Evolutionary conservation across 37 sponge, comb jelly and placozoan species (phyloP).

Genomic region (Mnemiopsis leidyi): DNA sequence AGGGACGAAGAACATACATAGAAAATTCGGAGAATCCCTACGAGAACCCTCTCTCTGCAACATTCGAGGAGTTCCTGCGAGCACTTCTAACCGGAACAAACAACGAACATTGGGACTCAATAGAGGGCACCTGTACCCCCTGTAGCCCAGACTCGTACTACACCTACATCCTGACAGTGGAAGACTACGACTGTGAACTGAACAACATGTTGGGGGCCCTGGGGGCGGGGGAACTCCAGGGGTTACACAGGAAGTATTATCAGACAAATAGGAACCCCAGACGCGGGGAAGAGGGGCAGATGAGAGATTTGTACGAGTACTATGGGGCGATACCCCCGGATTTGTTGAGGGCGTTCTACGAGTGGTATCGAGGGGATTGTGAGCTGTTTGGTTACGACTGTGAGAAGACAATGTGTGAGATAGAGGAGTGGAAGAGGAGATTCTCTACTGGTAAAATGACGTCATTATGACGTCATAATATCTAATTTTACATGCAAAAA

Average conservation of each 20-base stretch:
- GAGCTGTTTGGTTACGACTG: constrained; percentile 4
- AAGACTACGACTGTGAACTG: background rate
- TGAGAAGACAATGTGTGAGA: background rate
- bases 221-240: background rate
- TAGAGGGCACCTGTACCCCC: background rate
- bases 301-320: constrained; percentile 22
- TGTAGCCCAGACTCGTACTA: background rate
- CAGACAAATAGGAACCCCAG: background rate
- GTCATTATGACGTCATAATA: too few species aligned
- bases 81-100: background rate
- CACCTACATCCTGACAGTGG: background rate
- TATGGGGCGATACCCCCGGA: background rate
- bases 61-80: constrained; percentile 1
- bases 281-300: background rate
- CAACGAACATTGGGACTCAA: background rate
- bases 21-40: background rate
- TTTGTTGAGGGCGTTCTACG: background rate
- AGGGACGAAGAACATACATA: background rate
- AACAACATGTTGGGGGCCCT: background rate
- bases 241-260: background rate
- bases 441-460: too few species aligned
- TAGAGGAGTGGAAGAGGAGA: background rate
- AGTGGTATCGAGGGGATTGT: background rate
- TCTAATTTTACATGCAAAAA: too few species aligned
- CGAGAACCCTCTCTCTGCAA: background rate